Base-by-base conservation (phyloP, 2,888 invertebrate genomes). In the Hirtodrosophila duncani region DNA sequence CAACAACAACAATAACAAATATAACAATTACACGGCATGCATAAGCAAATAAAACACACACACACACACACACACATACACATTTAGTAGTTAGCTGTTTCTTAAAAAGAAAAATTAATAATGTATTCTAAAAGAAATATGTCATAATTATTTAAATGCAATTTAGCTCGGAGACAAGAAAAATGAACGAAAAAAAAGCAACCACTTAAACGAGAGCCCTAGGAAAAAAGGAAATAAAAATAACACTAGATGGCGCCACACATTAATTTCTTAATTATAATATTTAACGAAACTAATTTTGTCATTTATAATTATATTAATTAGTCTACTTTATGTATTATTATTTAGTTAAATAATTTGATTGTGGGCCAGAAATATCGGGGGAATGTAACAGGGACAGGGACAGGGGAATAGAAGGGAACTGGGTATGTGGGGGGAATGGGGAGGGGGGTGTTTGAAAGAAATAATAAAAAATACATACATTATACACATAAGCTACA, bases 381-480 rank as follows among this genome's bases (percentile, higher is more conserved):
- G n/a, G n/a, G 7, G 7, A 9, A 17, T 13, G 6, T 3, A 34
- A n/a, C 8, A 7, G 18, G 8, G 20, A 10, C 7, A 20, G 3
- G 17, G 23, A 10, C 11, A 34, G 8, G n/a, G n/a, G 17, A 3
- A 9, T 30, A 9, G 18, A 24, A 10, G 21, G 13, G 8, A 8
- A 11, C n/a, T n/a, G n/a, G n/a, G n/a, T n/a, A n/a, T n/a, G n/a
- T n/a, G n/a, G 20, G n/a, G 13, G 20, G 34, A 20, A 38, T 10
- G 13, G 17, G 18, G 2, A 8, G 42, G 20, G 23, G 31, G 16
- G 20, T n/a, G 23, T 56, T 39, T 45, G 68, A 75, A 67, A 64
- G 68, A 71, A 67, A 77, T 68, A 44, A 57, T 66, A 77, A 53
- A 57, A 69, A 72, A 69, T 69, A 66, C 66, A 42, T 37, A 36